phyloP scores from a whole-genome alignment of 2,113 vertebrate species.

The Chloropsis cyanopogon region DNA sequence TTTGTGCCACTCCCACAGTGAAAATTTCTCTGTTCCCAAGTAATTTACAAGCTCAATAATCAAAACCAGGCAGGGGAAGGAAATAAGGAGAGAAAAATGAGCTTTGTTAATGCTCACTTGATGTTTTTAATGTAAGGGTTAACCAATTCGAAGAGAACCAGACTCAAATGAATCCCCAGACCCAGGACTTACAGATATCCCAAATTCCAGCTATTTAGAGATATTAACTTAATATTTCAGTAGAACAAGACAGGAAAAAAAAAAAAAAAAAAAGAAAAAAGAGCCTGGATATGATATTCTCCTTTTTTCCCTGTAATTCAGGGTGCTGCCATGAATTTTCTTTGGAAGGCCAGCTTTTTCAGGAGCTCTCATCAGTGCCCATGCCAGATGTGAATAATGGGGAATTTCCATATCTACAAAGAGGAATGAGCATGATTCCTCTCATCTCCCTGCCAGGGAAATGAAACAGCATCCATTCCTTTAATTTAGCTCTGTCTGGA shows the following conservation, averaged over 20 bases:
- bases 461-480: background rate
- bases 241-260: background rate
- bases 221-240: background rate
- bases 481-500: background rate
- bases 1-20: background rate
- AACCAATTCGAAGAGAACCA: background rate
- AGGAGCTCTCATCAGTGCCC: background rate
- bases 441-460: background rate
- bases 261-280: background rate
- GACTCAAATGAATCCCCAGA: background rate
- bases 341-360: background rate
- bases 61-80: background rate
- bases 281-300: background rate
- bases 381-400: background rate
- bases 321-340: background rate
- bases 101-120: background rate
- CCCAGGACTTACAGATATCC: background rate
- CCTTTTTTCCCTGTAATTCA: background rate
- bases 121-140: background rate
- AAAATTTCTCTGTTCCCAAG: background rate
- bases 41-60: background rate
- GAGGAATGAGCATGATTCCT: background rate
- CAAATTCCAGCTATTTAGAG: background rate
- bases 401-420: background rate
- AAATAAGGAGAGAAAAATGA: background rate